A percentile compares a stretch with the other conserved stretches of the same genome.
Conservation (phyloP, 2,113 vertebrate genomes). For the Campylomormyrus tamandua region DNA sequence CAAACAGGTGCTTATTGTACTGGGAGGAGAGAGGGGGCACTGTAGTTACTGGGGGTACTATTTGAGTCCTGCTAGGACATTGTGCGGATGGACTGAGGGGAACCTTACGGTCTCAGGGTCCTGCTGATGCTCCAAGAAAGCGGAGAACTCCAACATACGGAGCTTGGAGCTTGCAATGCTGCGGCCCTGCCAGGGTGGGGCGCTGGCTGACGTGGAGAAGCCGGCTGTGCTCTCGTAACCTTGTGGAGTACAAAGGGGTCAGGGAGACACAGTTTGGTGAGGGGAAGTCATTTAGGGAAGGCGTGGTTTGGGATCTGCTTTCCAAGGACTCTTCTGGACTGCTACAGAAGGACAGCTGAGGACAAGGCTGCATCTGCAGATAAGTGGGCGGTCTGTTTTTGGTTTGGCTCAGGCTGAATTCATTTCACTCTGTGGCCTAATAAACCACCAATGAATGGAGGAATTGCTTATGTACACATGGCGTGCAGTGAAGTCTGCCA, state of each 20-base stretch:
- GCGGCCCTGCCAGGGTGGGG: slow-evolving; percentile 82
- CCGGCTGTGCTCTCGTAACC: slow-evolving; percentile 78
- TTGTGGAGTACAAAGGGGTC: slow-evolving; percentile 34
- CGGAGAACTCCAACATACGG: slow-evolving; percentile 89
- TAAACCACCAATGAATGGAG: not conserved
- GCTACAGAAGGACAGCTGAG: not conserved
- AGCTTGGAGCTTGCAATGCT: slow-evolving; percentile 86
- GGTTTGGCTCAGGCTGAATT: not conserved
- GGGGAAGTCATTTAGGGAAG: slow-evolving; percentile 19
- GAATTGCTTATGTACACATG: not conserved
- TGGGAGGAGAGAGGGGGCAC: slow-evolving; percentile 45
- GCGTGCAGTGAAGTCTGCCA: not conserved
- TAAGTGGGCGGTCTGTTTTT: not conserved
- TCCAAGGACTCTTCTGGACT: not conserved
- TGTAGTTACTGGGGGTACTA: not conserved
- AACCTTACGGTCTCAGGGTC: slow-evolving; percentile 81
- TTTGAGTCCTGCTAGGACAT: not conserved
- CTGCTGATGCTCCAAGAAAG: slow-evolving; percentile 87
- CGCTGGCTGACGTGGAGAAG: slow-evolving; percentile 66
- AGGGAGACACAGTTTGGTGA: not conserved
- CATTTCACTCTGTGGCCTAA: not conserved
- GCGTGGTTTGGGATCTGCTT: not conserved
- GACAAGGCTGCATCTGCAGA: not conserved
- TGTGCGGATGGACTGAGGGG: not conserved
- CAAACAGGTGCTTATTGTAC: slow-evolving; percentile 91